Conservation (phyloP, 2,888 invertebrate genomes). For the Rotaria socialis region DNA sequence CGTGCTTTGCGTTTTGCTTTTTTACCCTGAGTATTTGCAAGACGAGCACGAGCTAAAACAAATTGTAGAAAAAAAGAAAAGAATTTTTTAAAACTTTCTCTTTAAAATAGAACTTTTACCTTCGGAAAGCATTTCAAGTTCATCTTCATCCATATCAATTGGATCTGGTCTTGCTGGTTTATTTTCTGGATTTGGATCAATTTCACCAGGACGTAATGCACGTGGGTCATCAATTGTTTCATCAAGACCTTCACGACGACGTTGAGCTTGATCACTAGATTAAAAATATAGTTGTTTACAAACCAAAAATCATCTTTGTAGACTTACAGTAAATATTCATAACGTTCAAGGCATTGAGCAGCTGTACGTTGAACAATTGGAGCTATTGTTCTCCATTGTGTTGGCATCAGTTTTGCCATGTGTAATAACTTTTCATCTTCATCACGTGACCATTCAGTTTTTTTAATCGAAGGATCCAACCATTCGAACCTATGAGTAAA, state of each 20-base stretch:
- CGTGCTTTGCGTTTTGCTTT: conserved; percentile 72
- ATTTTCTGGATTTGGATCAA: conserved; percentile 98
- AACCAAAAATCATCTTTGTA: no score
- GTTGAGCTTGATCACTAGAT: conserved; percentile 28
- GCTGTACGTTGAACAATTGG: conserved; percentile 97
- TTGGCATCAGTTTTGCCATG: conserved; percentile 96
- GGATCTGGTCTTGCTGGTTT: conserved; percentile 98
- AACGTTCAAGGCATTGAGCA: conserved; percentile 93
- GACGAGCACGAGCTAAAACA: conserved; percentile 75
- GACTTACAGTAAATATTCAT: conserved; percentile 87
- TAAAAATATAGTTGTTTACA: no score
- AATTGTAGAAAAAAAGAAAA: not conserved
- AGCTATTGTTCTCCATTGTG: conserved; percentile 98
- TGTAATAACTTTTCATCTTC: conserved; percentile 96
- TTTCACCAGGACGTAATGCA: conserved; percentile 95
- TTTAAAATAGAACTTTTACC: not conserved
- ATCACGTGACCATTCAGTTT: conserved; percentile 98
- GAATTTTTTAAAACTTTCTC: no score
- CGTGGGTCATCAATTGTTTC: conserved; percentile 73
- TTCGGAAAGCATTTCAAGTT: conserved; percentile 97
- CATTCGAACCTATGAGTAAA: conserved; percentile 75
- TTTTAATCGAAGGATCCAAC: conserved; percentile 98
- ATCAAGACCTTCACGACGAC: conserved; percentile 47
- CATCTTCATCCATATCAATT: conserved; percentile 99
- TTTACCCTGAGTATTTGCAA: conserved; percentile 93